A percentile compares a stretch with the other conserved stretches of the same genome.
These are phyloP conservation scores for Sorex fumeus DNA, from an alignment of 2,113 vertebrate species.

Conservation along the genomic window DNA sequence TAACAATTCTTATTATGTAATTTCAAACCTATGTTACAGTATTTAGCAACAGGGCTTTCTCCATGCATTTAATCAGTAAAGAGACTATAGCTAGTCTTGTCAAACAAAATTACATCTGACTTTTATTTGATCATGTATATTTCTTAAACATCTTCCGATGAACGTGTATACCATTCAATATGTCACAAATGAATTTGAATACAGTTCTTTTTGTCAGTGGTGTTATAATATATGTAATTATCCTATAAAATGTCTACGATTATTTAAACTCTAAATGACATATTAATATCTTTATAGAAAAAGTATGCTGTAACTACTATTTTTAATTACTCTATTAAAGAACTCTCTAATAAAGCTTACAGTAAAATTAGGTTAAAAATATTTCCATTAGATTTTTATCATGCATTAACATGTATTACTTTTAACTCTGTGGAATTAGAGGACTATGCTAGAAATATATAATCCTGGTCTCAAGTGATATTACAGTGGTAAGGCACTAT, in stretches of 20 bases:
- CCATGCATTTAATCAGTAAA: neutral
- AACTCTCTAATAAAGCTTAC: neutral
- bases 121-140: neutral
- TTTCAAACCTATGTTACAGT: neutral
- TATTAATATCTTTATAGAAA: neutral
- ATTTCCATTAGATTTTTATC: neutral
- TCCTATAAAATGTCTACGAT: neutral
- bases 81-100: neutral
- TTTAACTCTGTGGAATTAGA: neutral
- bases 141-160: neutral
- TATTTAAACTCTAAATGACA: no score
- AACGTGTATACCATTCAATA: neutral
- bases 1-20: neutral
- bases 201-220: neutral
- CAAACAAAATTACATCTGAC: neutral
- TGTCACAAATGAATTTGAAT: neutral
- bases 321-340: neutral
- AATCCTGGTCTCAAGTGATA: neutral
- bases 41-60: neutral
- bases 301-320: neutral
- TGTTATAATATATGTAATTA: conserved; percentile 6
- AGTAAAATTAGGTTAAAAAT: neutral
- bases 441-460: neutral
- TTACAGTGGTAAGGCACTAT: neutral
- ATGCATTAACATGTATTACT: neutral